Evolutionary conservation across 1,140 invertebrate genomes (phyloP).

Genomic region (Hyposmocoma kahamanoa): DNA sequence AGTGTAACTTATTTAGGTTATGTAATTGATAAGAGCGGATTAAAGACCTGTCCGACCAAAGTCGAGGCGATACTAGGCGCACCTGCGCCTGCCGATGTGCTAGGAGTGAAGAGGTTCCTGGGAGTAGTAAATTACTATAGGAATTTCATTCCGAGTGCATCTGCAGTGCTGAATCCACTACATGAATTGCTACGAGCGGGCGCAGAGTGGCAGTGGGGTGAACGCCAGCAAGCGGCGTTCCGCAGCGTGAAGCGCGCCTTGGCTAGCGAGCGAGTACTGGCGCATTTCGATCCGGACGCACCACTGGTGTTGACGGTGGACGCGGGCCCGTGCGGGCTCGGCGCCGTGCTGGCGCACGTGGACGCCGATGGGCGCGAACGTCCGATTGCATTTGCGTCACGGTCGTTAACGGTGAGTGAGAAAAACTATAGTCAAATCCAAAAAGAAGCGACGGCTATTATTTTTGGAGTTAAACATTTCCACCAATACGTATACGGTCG

Average conservation of each 20-base stretch:
- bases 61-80: conserved; percentile 6
- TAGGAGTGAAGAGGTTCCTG: conserved; percentile 15
- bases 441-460: conserved; percentile 53
- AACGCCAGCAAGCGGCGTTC: neutral
- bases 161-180: conserved; percentile 6
- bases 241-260: neutral
- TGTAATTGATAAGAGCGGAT: conserved; percentile 20
- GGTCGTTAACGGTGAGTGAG: conserved; percentile 18
- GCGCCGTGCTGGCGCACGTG: neutral
- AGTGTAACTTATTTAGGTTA: conserved; percentile 21
- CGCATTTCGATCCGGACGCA: neutral
- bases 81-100: conserved; percentile 9
- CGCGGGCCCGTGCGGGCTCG: conserved; percentile 2
- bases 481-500: conserved; percentile 35
- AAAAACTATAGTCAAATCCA: conserved; percentile 59
- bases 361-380: neutral
- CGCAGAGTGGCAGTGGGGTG: neutral
- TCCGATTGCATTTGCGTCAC: neutral
- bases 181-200: neutral
- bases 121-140: conserved; percentile 18
- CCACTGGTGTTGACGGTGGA: neutral
- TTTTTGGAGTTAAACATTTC: conserved; percentile 48
- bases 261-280: conserved; percentile 1
- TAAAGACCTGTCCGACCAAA: conserved; percentile 14
- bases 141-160: conserved; percentile 8